phyloP scores from a whole-genome alignment of 2,888 invertebrate species.

The Diachrysia chrysitis region DNA sequence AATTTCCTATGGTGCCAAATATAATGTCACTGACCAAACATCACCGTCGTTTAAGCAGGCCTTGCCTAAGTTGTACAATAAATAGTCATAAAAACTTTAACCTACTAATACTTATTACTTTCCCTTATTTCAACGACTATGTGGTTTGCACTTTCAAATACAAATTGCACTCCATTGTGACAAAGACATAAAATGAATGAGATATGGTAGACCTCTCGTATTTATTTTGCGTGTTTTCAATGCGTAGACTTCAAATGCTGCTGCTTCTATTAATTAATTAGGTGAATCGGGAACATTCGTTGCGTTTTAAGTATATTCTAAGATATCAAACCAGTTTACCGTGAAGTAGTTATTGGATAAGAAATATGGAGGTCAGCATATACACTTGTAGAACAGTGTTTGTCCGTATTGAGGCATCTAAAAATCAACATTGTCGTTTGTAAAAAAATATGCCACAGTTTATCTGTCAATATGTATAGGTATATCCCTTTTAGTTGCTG shows the following conservation, averaged over 20 bases:
- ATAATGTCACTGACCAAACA: constrained; percentile 2
- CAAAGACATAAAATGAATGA: background rate
- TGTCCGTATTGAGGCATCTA: too few species aligned
- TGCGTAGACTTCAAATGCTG: background rate
- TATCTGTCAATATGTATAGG: too few species aligned
- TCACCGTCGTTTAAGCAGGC: background rate
- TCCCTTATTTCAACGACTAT: constrained; percentile 7
- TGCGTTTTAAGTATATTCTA: background rate
- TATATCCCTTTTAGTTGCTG: too few species aligned
- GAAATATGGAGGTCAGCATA: background rate
- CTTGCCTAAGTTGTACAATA: constrained; percentile 14
- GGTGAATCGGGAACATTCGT: background rate
- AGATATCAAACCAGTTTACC: background rate
- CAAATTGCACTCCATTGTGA: background rate
- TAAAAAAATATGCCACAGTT: too few species aligned
- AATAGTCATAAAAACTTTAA: constrained; percentile 28
- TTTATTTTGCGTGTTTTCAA: background rate
- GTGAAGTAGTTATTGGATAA: background rate
- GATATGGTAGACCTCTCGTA: background rate
- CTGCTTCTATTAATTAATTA: background rate
- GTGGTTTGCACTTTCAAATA: constrained; percentile 19
- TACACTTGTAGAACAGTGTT: background rate
- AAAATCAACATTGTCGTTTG: too few species aligned
- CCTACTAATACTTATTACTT: background rate
- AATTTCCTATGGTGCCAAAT: background rate